Conservation (phyloP, 2,888 invertebrate species). For the Malachius bipustulatus region DNA sequence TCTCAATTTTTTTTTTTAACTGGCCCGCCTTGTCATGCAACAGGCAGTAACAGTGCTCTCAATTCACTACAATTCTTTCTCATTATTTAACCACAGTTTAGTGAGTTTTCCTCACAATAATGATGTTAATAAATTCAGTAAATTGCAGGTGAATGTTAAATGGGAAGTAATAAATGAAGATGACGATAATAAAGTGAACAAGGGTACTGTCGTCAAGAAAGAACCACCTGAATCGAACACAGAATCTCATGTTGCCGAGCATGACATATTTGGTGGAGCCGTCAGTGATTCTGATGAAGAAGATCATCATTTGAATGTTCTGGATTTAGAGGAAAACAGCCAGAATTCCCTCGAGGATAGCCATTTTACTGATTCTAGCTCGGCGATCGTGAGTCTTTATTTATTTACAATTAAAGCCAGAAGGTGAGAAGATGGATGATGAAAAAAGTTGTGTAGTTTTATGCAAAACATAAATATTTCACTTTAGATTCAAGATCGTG, state of each 20-base stretch:
- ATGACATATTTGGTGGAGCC: conserved; percentile 86
- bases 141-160: conserved; percentile 44
- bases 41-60: neutral
- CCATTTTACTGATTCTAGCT: conserved; percentile 57
- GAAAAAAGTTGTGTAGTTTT: too few species aligned
- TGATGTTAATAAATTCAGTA: too few species aligned
- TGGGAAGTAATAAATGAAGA: conserved; percentile 87
- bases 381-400: conserved; percentile 38
- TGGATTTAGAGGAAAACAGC: conserved; percentile 70
- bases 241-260: conserved; percentile 45
- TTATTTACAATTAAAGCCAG: conserved; percentile 7
- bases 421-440: too few species aligned
- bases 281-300: conserved; percentile 83
- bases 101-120: too few species aligned
- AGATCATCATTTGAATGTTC: conserved; percentile 53
- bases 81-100: too few species aligned
- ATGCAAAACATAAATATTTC: too few species aligned
- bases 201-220: conserved; percentile 35
- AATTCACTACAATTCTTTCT: too few species aligned
- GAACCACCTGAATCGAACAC: conserved; percentile 29
- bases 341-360: conserved; percentile 63
- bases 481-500: too few species aligned
- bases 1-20: conserved; percentile 5
- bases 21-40: neutral
- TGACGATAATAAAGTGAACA: conserved; percentile 49